Base-by-base conservation (phyloP, 1,140 invertebrate species). In the Bombyx mandarina region DNA sequence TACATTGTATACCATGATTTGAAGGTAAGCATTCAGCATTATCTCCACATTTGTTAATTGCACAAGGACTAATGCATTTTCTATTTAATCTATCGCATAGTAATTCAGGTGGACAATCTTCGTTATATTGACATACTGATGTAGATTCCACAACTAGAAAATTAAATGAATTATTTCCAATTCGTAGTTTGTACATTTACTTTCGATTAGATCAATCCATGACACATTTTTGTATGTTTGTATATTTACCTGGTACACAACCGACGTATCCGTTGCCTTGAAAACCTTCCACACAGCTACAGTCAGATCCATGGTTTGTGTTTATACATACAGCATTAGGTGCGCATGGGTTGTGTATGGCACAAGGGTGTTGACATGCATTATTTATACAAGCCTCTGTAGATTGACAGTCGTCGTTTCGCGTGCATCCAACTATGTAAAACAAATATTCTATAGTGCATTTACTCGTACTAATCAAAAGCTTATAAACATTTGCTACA, bases 321-420 rank as follows among this genome's bases (percentile, higher is more conserved):
- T 96, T 96, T 77, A 96, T 91, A 88, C 96, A 98, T 58, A 95
- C 89, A 45, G 96, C 95, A 79, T 96, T 93, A 62, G 90, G 89
- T 63, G 93, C 94, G 78, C 96, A 98, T 9, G 93, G 94, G 79
- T 95, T 94, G 68, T 92, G 92, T 57, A 94, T 89, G 66, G 91
- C 91, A 82, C 96, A 97, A 22, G 95, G 96, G 82, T 93, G 92
- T 82, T 93, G 92, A 81, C 95, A 97, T 82, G 91, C 90, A 71
- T 91, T 89, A 81, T 93, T 92, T 75, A 96, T 91, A 89, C 95
- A 97, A 71, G 93, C 94, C 86, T 96, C 93, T 18, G 92, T 93
- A 70, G 94, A 77, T 49, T 91, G 90, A 79, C 96, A 97, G 68
- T 96, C 94, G 69, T 92, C 91, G 88, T 96, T 92, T 71, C 89